A percentile compares a stretch with the other conserved stretches of the same genome.
Conservation (phyloP, 2,888 invertebrate species). For the Sphinx pinastri region DNA sequence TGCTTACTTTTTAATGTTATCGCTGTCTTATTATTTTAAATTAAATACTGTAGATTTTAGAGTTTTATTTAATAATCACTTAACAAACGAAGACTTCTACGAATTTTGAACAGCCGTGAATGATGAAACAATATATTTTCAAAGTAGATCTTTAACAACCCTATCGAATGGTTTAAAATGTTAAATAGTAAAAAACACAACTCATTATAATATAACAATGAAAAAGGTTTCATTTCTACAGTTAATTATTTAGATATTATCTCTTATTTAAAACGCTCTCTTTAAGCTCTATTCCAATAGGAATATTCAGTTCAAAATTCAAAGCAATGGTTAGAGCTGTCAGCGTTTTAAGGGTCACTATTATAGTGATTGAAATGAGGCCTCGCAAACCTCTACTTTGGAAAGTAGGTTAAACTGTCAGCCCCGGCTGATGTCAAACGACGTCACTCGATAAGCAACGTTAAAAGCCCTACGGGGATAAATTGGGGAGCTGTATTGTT, state of each 20-base stretch:
- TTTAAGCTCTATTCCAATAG: not conserved
- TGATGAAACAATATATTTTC: too few relatives aligned
- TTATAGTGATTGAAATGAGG: not conserved
- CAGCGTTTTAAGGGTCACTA: conserved; percentile 11
- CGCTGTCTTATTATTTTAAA: too few relatives aligned
- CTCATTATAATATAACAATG: too few relatives aligned
- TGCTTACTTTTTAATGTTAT: too few relatives aligned
- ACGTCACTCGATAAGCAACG: conserved; percentile 1
- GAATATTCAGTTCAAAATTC: not conserved
- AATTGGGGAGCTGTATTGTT: not conserved
- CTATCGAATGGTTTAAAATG: too few relatives aligned
- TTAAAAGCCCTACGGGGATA: not conserved
- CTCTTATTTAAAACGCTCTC: not conserved
- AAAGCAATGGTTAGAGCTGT: conserved; percentile 8
- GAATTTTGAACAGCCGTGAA: too few relatives aligned
- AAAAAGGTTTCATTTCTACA: not conserved
- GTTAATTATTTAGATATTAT: not conserved
- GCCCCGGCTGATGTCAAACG: not conserved
- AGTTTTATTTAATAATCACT: too few relatives aligned
- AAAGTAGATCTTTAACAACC: too few relatives aligned
- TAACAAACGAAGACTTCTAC: too few relatives aligned
- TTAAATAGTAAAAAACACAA: too few relatives aligned
- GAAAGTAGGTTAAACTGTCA: conserved; percentile 23
- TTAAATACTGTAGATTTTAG: too few relatives aligned
- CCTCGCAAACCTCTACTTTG: not conserved